A percentile compares a stretch with the other conserved stretches of the same genome.
phyloP scores from a whole-genome alignment of 1,140 invertebrate genomes.

The Listronotus oregonensis region DNA sequence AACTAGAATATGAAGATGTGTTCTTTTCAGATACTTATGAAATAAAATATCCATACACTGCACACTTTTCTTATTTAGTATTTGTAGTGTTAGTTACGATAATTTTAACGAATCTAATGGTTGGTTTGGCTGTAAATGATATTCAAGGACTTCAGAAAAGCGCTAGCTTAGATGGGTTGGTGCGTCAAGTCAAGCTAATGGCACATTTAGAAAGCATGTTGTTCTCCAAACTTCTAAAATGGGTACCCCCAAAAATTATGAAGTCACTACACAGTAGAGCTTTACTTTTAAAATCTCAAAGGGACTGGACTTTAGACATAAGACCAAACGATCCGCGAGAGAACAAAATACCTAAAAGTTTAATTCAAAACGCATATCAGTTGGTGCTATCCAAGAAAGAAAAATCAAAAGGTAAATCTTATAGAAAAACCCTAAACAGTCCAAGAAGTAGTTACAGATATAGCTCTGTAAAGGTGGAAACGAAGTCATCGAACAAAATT shows the following conservation, averaged over 20 bases:
- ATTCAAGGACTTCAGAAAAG: constrained; percentile 82
- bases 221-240: constrained; percentile 73
- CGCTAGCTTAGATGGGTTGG: constrained; percentile 76
- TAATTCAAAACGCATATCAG: constrained; percentile 72
- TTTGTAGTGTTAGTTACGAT: constrained; percentile 83
- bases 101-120: constrained; percentile 83
- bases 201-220: constrained; percentile 80
- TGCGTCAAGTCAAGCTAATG: constrained; percentile 79
- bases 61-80: constrained; percentile 75
- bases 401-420: constrained; percentile 58
- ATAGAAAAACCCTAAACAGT: constrained; percentile 42
- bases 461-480: constrained; percentile 7
- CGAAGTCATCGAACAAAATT: constrained; percentile 3
- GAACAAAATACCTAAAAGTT: constrained; percentile 73
- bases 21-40: constrained; percentile 68
- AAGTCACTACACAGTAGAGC: constrained; percentile 69
- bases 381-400: constrained; percentile 71
- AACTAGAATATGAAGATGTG: constrained; percentile 83
- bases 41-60: constrained; percentile 66
- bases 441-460: constrained; percentile 15
- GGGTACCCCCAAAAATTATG: constrained; percentile 68
- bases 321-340: constrained; percentile 80
- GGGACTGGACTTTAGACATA: constrained; percentile 71
- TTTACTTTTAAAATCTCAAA: constrained; percentile 70
- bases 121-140: constrained; percentile 84